Conservation (phyloP, 2,888 invertebrate genomes). For the Strigamia transsilvanica region DNA sequence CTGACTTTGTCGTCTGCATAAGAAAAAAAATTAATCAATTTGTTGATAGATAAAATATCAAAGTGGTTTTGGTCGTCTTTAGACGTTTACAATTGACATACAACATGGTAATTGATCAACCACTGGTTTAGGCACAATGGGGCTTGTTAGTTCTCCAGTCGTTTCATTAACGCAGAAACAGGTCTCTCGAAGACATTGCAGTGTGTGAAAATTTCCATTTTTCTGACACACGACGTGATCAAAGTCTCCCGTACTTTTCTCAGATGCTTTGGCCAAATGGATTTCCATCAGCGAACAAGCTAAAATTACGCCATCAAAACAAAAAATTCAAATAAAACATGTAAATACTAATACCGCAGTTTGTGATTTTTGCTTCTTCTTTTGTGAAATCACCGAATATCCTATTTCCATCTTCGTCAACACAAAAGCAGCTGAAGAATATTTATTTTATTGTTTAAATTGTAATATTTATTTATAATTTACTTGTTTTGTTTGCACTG, state of each 20-base stretch:
- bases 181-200: slow-evolving; percentile 74
- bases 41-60: neutral
- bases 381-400: slow-evolving; percentile 75
- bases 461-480: neutral
- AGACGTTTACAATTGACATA: slow-evolving; percentile 64
- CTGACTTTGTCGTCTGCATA: slow-evolving; percentile 64
- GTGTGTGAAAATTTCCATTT: slow-evolving; percentile 73
- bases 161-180: slow-evolving; percentile 75
- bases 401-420: slow-evolving; percentile 69
- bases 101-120: slow-evolving; percentile 73
- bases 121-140: slow-evolving; percentile 70
- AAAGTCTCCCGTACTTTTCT: neutral
- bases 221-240: slow-evolving; percentile 56
- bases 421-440: slow-evolving; percentile 73
- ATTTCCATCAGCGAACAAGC: slow-evolving; percentile 33
- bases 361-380: slow-evolving; percentile 70
- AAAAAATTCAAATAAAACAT: neutral
- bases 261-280: neutral
- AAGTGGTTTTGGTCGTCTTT: neutral
- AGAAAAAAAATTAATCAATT: neutral
- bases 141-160: slow-evolving; percentile 70
- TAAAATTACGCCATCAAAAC: neutral
- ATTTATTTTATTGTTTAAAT: neutral
- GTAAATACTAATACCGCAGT: slow-evolving; percentile 69
- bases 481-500: slow-evolving; percentile 74